These are phyloP conservation scores for Sphecodes monilicornis DNA, from an alignment of 2,888 invertebrate species.

Conservation along the genomic window DNA sequence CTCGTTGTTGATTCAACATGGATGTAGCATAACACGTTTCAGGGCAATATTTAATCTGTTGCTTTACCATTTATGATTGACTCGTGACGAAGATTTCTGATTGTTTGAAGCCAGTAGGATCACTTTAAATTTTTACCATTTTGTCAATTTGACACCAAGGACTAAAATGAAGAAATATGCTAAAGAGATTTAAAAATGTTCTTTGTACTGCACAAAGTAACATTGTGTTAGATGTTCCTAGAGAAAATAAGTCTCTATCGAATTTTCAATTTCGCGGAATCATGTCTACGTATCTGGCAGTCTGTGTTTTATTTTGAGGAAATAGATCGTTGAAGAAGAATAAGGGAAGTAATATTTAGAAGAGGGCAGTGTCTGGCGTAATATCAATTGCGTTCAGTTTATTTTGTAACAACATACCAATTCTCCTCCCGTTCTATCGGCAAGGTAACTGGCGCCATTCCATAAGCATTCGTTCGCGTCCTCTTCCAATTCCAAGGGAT, in stretches of 20 bases:
- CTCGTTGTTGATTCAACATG: too few species aligned
- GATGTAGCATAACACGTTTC: too few species aligned
- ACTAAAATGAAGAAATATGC: too few species aligned
- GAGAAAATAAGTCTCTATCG: background rate
- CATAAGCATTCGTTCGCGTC: slow-evolving; percentile 91
- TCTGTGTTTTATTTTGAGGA: background rate
- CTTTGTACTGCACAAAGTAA: too few species aligned
- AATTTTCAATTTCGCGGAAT: background rate
- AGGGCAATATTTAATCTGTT: too few species aligned
- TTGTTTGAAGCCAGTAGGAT: too few species aligned
- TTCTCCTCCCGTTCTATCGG: slow-evolving; percentile 89
- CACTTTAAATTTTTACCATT: too few species aligned
- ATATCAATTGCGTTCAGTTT: slow-evolving; percentile 1
- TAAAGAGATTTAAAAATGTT: too few species aligned
- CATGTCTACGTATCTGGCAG: background rate
- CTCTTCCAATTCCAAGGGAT: slow-evolving; percentile 90
- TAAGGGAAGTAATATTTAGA: background rate
- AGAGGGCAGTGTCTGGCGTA: background rate
- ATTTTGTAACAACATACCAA: slow-evolving; percentile 81
- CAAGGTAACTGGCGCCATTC: slow-evolving; percentile 90
- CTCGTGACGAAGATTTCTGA: too few species aligned
- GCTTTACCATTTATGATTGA: too few species aligned
- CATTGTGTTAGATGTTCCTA: background rate
- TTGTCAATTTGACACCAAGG: too few species aligned
- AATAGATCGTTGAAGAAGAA: background rate